A percentile compares a stretch with the other conserved stretches of the same genome.
Evolutionary conservation across 2,888 invertebrate species (phyloP).

Genomic region (Mechanitis mazaeus): DNA sequence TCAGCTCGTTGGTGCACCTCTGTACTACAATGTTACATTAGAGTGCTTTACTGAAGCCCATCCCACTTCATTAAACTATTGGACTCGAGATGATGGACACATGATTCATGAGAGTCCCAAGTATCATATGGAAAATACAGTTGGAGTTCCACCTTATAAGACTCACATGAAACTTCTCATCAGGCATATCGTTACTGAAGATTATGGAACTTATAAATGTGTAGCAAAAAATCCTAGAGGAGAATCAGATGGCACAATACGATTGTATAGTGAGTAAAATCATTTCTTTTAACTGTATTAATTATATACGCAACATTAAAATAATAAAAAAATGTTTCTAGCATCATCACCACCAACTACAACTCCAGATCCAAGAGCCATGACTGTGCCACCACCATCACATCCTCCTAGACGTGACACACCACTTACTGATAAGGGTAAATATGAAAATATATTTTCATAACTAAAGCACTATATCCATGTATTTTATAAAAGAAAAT

Average conservation of each 20-base stretch:
- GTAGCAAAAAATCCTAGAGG: slow-evolving; percentile 93
- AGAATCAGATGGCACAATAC: slow-evolving; percentile 92
- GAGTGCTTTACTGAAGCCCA: slow-evolving; percentile 95
- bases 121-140: slow-evolving; percentile 85
- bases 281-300: not conserved
- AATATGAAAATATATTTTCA: not conserved
- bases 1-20: slow-evolving; percentile 90
- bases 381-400: slow-evolving; percentile 63
- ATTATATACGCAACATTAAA: not conserved
- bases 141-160: slow-evolving; percentile 85
- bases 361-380: slow-evolving; percentile 83
- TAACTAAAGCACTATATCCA: not conserved
- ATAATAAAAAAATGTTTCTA: slow-evolving; percentile 39
- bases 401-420: slow-evolving; percentile 65
- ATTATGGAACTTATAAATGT: slow-evolving; percentile 92
- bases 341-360: slow-evolving; percentile 89
- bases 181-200: slow-evolving; percentile 83
- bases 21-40: slow-evolving; percentile 88
- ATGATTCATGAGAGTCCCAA: slow-evolving; percentile 92
- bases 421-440: slow-evolving; percentile 68
- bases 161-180: slow-evolving; percentile 92
- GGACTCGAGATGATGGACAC: slow-evolving; percentile 90
- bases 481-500: too few species aligned
- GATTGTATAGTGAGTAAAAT: slow-evolving; percentile 87
- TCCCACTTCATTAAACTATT: slow-evolving; percentile 93